Base-by-base conservation (phyloP, 1,140 invertebrate species). In the Dendroctonus valens region DNA sequence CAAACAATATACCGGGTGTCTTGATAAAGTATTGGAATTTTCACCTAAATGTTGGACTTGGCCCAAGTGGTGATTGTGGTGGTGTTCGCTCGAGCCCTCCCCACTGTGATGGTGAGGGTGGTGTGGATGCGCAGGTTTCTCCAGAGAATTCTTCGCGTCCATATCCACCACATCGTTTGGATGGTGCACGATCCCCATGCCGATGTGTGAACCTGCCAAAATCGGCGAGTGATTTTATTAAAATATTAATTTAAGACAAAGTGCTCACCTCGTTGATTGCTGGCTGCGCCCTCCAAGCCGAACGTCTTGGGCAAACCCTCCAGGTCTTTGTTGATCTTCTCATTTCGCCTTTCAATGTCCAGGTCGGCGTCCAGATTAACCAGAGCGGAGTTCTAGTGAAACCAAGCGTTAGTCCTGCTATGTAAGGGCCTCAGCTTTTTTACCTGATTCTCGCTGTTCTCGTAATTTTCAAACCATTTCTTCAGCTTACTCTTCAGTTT, bases 291-390 rank as follows among this genome's bases (percentile, higher is more conserved):
- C 55, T 77, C 76, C 5, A 75, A 37, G 9, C 72, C 74, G 52
- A 72, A 74, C 59, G 40, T 69, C 14, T 68, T 63, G 0, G 72
- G 69, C 6, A 70, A 66, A 15, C 68, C 69, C 42, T 74, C 70
- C 7, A 74, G 46, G 65, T 75, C 71, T 38, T 72, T 51, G 5
- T 71, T 62, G 7, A 73, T 73, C 61, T 75, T 69, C 7, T 57
- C 65, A 44, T 77, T 77, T 53, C 74, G 71, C 14, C 63, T 67
- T 46, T 57, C 41, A 37, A 65, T 70, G 8, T 68, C 54, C 7
- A 68, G 46, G 12, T 62, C 12, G 14, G 14, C 41, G 41, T 64
- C 14, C n/a, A 63, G 40, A 14, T 46, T 15, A 26, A 3, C 26
- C 26, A 26, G 9, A 41, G 53, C 40, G 41, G 26, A 2, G 26